Percentiles rank a stretch among this genome's conserved stretches.
phyloP scores from a whole-genome alignment of 2,888 invertebrate species.

The Lumbricus terrestris region DNA sequence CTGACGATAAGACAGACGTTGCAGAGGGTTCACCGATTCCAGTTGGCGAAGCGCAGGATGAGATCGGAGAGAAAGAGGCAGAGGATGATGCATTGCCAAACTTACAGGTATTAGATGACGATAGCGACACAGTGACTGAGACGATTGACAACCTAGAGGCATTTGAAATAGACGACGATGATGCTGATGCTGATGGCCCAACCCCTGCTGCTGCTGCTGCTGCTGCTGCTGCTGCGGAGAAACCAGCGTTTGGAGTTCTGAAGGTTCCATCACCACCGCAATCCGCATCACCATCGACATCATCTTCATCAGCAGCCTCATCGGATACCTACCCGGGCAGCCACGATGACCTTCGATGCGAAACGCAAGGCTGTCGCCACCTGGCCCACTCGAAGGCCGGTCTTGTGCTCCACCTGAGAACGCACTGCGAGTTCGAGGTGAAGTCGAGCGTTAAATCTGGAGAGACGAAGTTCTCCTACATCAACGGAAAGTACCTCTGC shows the following conservation, averaged over 20 bases:
- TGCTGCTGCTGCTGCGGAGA: neutral
- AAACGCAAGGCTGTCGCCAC: neutral
- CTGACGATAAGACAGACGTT: neutral
- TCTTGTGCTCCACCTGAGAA: constrained; percentile 20
- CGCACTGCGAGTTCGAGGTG: constrained; percentile 22
- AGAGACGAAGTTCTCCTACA: constrained; percentile 29
- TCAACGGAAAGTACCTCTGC: constrained; percentile 26
- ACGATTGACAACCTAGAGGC: neutral
- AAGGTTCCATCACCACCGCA: neutral
- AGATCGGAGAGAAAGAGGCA: neutral
- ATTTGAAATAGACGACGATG: neutral
- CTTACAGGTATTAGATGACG: neutral
- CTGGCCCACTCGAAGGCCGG: neutral
- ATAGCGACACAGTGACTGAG: neutral
- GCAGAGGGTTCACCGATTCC: neutral
- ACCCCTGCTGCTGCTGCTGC: neutral
- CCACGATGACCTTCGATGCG: neutral
- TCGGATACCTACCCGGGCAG: neutral
- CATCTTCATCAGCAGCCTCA: neutral
- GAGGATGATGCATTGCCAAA: neutral
- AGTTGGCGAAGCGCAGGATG: neutral
- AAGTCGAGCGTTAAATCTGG: neutral
- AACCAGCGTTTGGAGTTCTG: neutral
- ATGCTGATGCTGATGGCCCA: neutral
- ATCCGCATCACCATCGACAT: neutral